These are phyloP conservation scores for Heliocidaris tuberculata DNA, from an alignment of 35 echinoderm and acorn worm genomes.

Conservation along the genomic window DNA sequence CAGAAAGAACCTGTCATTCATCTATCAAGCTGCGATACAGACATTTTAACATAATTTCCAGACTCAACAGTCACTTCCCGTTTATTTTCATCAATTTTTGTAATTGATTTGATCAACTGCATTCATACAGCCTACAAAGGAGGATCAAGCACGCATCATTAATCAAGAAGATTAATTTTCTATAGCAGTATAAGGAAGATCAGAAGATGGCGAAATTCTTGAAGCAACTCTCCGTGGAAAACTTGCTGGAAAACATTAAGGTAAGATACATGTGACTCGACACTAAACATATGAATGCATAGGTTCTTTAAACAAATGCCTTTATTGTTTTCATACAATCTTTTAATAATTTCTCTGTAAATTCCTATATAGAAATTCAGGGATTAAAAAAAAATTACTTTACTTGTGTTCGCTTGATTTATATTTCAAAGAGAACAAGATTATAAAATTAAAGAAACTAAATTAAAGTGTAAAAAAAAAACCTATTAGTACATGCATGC, in stretches of 20 bases:
- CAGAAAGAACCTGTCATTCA: neutral
- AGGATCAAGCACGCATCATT: neutral
- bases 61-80: neutral
- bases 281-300: neutral
- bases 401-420: too few species aligned
- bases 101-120: neutral
- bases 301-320: too few species aligned
- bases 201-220: neutral
- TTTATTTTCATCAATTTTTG: neutral
- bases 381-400: too few species aligned
- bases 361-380: too few species aligned
- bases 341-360: too few species aligned
- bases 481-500: too few species aligned
- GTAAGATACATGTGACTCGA: neutral
- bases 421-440: too few species aligned
- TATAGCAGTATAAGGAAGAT: neutral
- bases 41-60: neutral
- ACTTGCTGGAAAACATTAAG: constrained; percentile 15
- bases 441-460: too few species aligned
- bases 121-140: too few species aligned
- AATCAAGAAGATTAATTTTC: neutral
- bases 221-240: constrained; percentile 10
- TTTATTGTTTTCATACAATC: too few species aligned
- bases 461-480: too few species aligned
- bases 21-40: neutral